Evolutionary conservation across 2,888 invertebrate genomes (phyloP).

Genomic region (Sinelater perroti): DNA sequence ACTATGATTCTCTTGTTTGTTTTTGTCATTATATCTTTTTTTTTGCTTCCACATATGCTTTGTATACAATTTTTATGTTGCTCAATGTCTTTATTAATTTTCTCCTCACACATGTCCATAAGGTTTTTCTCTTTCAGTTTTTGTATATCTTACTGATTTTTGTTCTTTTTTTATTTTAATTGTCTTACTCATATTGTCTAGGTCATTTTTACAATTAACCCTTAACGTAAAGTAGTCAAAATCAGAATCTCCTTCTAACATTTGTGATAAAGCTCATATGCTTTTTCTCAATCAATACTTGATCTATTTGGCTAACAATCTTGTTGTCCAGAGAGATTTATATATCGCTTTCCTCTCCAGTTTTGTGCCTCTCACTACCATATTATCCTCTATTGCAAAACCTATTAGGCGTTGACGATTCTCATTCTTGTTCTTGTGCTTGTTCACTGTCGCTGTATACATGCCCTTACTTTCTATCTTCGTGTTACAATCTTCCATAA

Average conservation of each 20-base stretch:
- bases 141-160: no score
- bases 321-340: background rate
- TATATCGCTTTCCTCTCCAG: background rate
- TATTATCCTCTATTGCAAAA: slow-evolving; percentile 3
- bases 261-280: background rate
- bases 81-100: slow-evolving; percentile 5
- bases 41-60: background rate
- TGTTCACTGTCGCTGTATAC: background rate
- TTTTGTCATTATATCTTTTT: no score
- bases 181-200: background rate
- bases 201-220: background rate
- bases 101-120: background rate
- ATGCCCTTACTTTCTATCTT: background rate
- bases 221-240: background rate
- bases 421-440: background rate
- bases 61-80: background rate
- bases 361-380: slow-evolving; percentile 6
- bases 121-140: background rate
- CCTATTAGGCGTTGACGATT: background rate
- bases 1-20: background rate
- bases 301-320: background rate
- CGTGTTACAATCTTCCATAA: background rate
- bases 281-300: background rate
- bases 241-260: background rate
- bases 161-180: no score